phyloP scores from a whole-genome alignment of 1,140 invertebrate species.

The Coelopa frigida region DNA sequence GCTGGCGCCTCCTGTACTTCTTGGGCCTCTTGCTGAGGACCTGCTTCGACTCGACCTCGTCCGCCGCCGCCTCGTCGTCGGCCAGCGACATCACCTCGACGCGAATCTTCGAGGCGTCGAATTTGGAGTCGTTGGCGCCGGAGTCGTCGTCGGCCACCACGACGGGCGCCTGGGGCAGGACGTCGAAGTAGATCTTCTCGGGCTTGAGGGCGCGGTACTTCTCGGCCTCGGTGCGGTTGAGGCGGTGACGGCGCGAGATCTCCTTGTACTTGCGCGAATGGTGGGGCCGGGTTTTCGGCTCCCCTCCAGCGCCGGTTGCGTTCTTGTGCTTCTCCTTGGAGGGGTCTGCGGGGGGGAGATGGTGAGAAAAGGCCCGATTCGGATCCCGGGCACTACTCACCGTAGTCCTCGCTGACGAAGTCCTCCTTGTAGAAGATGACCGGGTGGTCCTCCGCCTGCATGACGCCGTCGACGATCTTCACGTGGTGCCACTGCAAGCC shows the following conservation, averaged over 20 bases:
- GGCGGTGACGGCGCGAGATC: conserved; percentile 1
- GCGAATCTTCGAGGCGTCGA: conserved; percentile 15
- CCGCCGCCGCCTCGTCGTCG: neutral
- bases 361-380: neutral
- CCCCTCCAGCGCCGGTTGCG: conserved; percentile 13
- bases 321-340: no score
- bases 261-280: conserved; percentile 11
- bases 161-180: conserved; percentile 27
- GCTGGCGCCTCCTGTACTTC: conserved; percentile 25
- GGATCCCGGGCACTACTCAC: conserved; percentile 15
- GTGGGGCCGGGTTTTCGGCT: conserved; percentile 10
- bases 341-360: conserved; percentile 19
- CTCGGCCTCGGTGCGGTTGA: conserved; percentile 2
- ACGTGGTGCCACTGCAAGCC: conserved; percentile 27
- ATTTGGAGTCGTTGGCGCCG: conserved; percentile 1
- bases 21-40: conserved; percentile 24
- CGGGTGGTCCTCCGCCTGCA: conserved; percentile 35
- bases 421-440: conserved; percentile 41
- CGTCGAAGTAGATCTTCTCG: conserved; percentile 30
- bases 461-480: conserved; percentile 24
- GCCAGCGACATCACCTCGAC: conserved; percentile 9
- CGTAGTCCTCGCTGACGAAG: conserved; percentile 38
- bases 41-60: conserved; percentile 17
- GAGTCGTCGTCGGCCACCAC: conserved; percentile 16
- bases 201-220: conserved; percentile 5